A percentile compares a stretch with the other conserved stretches of the same genome.
phyloP scores from a whole-genome alignment of 2,797 vertebrate genomes.

The Phalloptychus januarius region DNA sequence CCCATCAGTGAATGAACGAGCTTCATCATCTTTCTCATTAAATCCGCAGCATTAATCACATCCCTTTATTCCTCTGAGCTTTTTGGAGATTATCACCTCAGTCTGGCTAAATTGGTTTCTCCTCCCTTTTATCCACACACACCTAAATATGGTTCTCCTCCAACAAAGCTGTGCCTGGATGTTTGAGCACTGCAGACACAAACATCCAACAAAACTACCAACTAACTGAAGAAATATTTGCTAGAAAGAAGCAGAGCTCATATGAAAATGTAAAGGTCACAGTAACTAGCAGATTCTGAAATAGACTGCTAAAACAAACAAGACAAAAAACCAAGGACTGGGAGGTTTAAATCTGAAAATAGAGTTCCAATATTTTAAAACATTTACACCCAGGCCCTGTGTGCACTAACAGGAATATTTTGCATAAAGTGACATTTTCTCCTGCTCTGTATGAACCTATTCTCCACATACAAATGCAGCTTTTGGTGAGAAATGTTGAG shows the following conservation, averaged over 20 bases:
- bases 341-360: neutral
- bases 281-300: neutral
- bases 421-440: neutral
- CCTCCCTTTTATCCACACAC: neutral
- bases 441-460: neutral
- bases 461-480: neutral
- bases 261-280: neutral
- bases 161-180: neutral
- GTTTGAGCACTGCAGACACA: neutral
- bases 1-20: constrained; percentile 5
- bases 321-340: too few relatives aligned
- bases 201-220: neutral
- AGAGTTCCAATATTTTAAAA: neutral
- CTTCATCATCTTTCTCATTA: constrained; percentile 15
- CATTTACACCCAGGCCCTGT: neutral
- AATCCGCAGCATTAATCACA: constrained; percentile 11
- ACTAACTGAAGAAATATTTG: neutral
- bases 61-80: constrained; percentile 18
- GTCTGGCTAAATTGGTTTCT: constrained; percentile 8
- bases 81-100: constrained; percentile 8
- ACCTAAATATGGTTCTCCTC: neutral
- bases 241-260: neutral
- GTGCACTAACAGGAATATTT: neutral
- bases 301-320: neutral
- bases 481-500: neutral